Base-by-base conservation (phyloP, 2,113 vertebrate species). In the Herpailurus yagouaroundi region DNA sequence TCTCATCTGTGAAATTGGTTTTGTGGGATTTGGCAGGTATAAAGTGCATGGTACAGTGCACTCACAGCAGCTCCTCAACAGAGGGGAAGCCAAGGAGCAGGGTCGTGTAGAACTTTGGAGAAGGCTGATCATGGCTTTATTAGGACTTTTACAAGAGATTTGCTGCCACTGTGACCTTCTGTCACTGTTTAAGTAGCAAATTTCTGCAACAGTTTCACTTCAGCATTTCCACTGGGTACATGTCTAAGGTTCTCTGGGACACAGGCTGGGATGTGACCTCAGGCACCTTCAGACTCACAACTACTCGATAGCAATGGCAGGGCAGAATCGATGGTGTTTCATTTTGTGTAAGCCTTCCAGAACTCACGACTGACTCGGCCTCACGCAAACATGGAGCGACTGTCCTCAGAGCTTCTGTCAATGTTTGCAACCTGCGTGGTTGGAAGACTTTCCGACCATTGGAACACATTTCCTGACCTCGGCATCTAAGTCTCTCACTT, bases 1-100 rank as follows among this genome's bases (percentile, higher is more conserved):
- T 92, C 83, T 95, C 38, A 86, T 71, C 82, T 74, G 68, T 74
- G 68, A 94, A 79, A 89, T 9, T 60, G 79, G 25, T 74, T 95
- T 63, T 94, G 63, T 63, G 81, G 64, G 73, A 63, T 64, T 71
- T 89, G 50, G 16, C 19, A 12, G 21, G 0, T 52, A 29, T n/a
- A 14, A 73, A 16, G 38, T 7, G 23, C 19, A 25, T 68, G 82
- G 18, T 12, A 4, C 10, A 6, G 15, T 2, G 9, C 45, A 52
- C 55, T 90, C 79, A n/a, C 7, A 36, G 36, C 45, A 41, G 74
- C 68, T 64, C 23, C 66, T 71, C 74, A 36, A 0, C 15, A 83
- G 41, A 79, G 64, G 79, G 57, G 29, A 60, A 52, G n/a, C 16
- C 23, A 60, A 73, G 52, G 21, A 66, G 29, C 8, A 50, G 29